Conservation (phyloP, 2,797 vertebrate species). For the Gouania willdenowi region DNA sequence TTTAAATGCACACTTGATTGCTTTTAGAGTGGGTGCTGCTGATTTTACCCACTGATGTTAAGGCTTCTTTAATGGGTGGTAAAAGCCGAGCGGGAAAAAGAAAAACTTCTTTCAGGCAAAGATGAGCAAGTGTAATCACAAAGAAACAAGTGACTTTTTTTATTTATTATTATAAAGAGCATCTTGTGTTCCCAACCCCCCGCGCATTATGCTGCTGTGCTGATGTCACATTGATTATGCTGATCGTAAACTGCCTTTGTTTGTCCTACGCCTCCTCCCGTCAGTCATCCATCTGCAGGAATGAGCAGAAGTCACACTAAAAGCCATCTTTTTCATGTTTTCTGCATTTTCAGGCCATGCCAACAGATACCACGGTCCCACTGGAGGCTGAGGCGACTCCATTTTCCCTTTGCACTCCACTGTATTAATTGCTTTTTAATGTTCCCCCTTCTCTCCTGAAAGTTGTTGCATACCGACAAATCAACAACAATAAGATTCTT, state of each 20-base stretch:
- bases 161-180: constrained; percentile 57
- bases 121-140: constrained; percentile 30
- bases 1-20: constrained; percentile 57
- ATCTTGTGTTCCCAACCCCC: constrained; percentile 34
- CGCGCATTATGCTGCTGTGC: constrained; percentile 60
- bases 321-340: constrained; percentile 75
- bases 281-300: constrained; percentile 71
- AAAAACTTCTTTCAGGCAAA: constrained; percentile 41
- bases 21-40: constrained; percentile 65
- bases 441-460: constrained; percentile 65
- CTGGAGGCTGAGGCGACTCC: constrained; percentile 45
- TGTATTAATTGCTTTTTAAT: constrained; percentile 83
- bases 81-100: constrained; percentile 55
- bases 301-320: constrained; percentile 69
- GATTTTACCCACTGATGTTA: constrained; percentile 52
- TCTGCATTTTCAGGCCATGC: constrained; percentile 51
- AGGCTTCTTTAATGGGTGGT: constrained; percentile 48
- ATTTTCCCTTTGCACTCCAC: constrained; percentile 43
- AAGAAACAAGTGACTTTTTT: constrained; percentile 51
- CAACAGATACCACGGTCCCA: constrained; percentile 52
- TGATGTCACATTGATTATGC: constrained; percentile 87
- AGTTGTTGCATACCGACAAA: constrained; percentile 67
- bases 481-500: constrained; percentile 70
- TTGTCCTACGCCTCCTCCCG: constrained; percentile 57
- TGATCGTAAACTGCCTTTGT: constrained; percentile 76